Evolutionary conservation across 2,888 invertebrate genomes (phyloP).

Genomic region (Sceliomorpha sp.): DNA sequence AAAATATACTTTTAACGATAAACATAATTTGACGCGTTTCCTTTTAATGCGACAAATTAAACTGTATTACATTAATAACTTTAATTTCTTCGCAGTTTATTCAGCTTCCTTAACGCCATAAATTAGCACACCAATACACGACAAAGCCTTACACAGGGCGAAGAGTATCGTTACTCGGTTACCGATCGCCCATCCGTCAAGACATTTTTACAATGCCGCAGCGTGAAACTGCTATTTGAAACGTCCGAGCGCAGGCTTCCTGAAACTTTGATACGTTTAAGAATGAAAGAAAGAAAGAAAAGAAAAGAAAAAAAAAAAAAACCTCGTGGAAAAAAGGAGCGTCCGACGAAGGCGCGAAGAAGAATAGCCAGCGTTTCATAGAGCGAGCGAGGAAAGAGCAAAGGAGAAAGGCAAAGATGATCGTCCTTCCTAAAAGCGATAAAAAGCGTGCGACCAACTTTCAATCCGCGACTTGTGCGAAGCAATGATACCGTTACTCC

Average conservation of each 20-base stretch:
- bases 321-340: slow-evolving; percentile 55
- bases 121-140: slow-evolving; percentile 37
- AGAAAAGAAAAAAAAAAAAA: slow-evolving; percentile 32
- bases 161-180: slow-evolving; percentile 50
- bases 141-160: slow-evolving; percentile 6
- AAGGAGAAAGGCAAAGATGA: slow-evolving; percentile 48
- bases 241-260: slow-evolving; percentile 59
- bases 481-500: slow-evolving; percentile 61
- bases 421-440: slow-evolving; percentile 56
- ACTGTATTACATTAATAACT: no score
- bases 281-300: no score
- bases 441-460: slow-evolving; percentile 65
- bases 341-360: slow-evolving; percentile 49
- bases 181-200: slow-evolving; percentile 59
- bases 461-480: slow-evolving; percentile 71
- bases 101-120: slow-evolving; percentile 44
- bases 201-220: slow-evolving; percentile 56
- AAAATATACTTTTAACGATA: no score
- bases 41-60: no score
- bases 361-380: slow-evolving; percentile 39
- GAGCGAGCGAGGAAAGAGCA: slow-evolving; percentile 31
- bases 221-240: slow-evolving; percentile 63
- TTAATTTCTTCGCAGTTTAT: no score
- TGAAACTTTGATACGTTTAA: slow-evolving; percentile 41
- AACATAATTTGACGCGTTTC: no score